Evolutionary conservation across 2,888 invertebrate genomes (phyloP), one percentile per base, ranked within the genome.

Genomic region (Suillia variegata): DNA sequence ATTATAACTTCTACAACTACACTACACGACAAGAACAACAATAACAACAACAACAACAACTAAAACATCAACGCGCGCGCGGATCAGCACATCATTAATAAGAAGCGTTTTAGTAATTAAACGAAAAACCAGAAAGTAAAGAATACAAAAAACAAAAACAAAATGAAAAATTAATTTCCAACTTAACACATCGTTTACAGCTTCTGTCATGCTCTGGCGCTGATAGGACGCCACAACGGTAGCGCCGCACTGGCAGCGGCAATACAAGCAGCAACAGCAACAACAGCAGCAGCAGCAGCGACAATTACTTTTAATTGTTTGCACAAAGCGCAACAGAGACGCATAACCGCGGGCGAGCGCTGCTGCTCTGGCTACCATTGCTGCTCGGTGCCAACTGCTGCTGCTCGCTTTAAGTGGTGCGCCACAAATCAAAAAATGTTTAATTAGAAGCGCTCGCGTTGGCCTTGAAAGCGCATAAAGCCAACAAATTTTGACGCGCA

Each of bases 161-260:
- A 38, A 38, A 5, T 38, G 38, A 38, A 38, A 38, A 13, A 38
- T 38, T 10, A 38, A 38, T 38, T n/a, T n/a, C n/a, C 38, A 38
- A n/a, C n/a, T 38, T 38, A 38, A n/a, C 38, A 38, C 38, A 38
- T 38, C n/a, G n/a, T 38, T 38, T 38, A 38, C 38, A n/a, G 38
- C 38, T n/a, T 4, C 38, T n/a, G 38, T 8, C 38, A 5, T 26
- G 10, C 26, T 26, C 38, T 4, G 38, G 38, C 38, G 10, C 38
- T 13, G n/a, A 38, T 38, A 10, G n/a, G 10, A 38, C 15, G 38
- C 38, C 5, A 26, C 5, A 26, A 10, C 26, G 6, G 10, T 10
- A 26, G 26, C 26, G 5, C 26, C 6, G 5, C 26, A 26, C 6
- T 5, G 4, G 4, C 6, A 13, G 6, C 26, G 26, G 5, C 26